These are phyloP conservation scores for Zelostemma sp. DNA, from an alignment of 1,140 invertebrate species.

Conservation along the genomic window DNA sequence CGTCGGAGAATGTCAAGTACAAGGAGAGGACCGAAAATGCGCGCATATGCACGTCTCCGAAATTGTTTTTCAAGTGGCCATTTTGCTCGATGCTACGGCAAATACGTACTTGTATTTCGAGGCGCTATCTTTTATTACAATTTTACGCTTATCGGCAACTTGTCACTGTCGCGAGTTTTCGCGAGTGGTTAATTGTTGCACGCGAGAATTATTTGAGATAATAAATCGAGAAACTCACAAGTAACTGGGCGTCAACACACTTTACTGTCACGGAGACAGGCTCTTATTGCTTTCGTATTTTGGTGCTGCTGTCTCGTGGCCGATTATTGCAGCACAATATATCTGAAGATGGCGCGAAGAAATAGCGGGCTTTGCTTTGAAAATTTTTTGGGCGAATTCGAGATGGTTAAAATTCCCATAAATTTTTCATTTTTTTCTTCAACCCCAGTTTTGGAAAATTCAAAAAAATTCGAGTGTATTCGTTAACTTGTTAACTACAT, in stretches of 20 bases:
- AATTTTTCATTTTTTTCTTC: too few species aligned
- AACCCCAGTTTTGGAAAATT: too few species aligned
- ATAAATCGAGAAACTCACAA: constrained; percentile 55
- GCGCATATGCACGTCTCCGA: constrained; percentile 42
- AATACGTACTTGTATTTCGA: constrained; percentile 18
- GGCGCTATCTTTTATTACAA: not conserved
- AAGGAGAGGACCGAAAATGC: constrained; percentile 13
- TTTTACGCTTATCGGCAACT: too few species aligned
- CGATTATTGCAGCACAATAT: too few species aligned
- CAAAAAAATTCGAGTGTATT: too few species aligned
- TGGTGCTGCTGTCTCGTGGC: too few species aligned
- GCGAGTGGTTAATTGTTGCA: not conserved
- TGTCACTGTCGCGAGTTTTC: not conserved
- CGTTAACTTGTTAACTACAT: too few species aligned
- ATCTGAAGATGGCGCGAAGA: too few species aligned
- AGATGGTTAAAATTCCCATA: too few species aligned
- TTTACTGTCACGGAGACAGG: constrained; percentile 39
- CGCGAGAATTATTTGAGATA: constrained; percentile 24
- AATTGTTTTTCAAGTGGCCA: constrained; percentile 61
- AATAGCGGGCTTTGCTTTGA: too few species aligned
- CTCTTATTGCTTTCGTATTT: constrained; percentile 1
- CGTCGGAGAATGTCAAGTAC: too few species aligned
- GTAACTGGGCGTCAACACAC: constrained; percentile 62
- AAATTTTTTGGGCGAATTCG: too few species aligned
- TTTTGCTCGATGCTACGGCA: constrained; percentile 52